phyloP scores from a whole-genome alignment of 2,888 invertebrate species.

The Podabrus alpinus region DNA sequence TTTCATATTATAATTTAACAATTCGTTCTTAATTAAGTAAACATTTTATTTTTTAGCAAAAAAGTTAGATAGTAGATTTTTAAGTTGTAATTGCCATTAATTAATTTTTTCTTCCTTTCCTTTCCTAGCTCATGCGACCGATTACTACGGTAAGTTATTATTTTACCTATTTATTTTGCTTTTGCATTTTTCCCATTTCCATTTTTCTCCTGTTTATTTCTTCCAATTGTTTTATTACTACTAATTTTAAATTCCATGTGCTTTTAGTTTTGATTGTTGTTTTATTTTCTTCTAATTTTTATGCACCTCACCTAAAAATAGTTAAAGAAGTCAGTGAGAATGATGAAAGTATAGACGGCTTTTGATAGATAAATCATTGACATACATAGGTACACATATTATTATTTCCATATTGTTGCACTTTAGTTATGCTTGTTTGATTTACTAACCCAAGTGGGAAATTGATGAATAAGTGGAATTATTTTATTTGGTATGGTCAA shows the following conservation, averaged over 20 bases:
- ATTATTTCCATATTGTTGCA: slow-evolving; percentile 15
- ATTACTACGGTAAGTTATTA: slow-evolving; percentile 98
- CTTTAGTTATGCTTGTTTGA: slow-evolving; percentile 19
- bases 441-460: slow-evolving; percentile 12
- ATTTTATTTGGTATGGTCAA: background rate
- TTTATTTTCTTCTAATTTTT: slow-evolving; percentile 5
- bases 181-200: slow-evolving; percentile 36
- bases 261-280: slow-evolving; percentile 1
- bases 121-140: slow-evolving; percentile 88
- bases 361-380: slow-evolving; percentile 1
- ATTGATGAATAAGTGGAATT: background rate
- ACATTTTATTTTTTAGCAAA: slow-evolving; percentile 21
- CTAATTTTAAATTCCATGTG: background rate
- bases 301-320: background rate
- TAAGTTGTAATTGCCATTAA: slow-evolving; percentile 39
- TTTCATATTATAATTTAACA: slow-evolving; percentile 15
- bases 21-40: background rate
- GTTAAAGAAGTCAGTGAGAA: slow-evolving; percentile 7
- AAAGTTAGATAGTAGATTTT: slow-evolving; percentile 51
- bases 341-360: slow-evolving; percentile 1
- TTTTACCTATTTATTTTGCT: slow-evolving; percentile 55
- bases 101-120: slow-evolving; percentile 52
- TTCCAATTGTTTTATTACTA: slow-evolving; percentile 1
- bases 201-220: slow-evolving; percentile 25
- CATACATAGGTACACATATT: slow-evolving; percentile 8